Evolutionary conservation across 2,113 vertebrate species (phyloP).

Genomic region (Xiphias gladius): DNA sequence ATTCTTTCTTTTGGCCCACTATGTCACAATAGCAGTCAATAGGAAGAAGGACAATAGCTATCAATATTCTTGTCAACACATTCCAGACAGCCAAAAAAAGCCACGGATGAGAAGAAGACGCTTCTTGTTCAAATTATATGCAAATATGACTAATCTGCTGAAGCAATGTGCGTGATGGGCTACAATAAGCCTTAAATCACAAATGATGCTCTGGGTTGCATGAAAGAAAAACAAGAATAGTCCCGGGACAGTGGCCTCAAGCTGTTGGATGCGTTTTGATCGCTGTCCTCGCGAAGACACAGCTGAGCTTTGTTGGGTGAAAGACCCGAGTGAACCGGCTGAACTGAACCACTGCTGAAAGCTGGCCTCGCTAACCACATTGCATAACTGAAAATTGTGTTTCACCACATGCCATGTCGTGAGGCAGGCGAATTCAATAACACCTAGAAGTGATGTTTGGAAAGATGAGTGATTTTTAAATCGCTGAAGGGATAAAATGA

Average conservation of each 20-base stretch:
- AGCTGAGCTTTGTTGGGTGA: constrained; percentile 3
- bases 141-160: constrained; percentile 36
- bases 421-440: constrained; percentile 13
- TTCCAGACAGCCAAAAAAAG: constrained; percentile 3
- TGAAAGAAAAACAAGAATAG: constrained; percentile 56
- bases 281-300: constrained; percentile 26
- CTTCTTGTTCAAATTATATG: constrained; percentile 56
- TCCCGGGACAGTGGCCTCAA: constrained; percentile 32
- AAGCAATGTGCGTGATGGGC: constrained; percentile 45
- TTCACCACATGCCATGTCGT: constrained; percentile 7
- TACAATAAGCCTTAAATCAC: constrained; percentile 40
- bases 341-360: constrained; percentile 28
- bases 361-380: neutral
- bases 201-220: constrained; percentile 37
- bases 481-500: neutral
- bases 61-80: constrained; percentile 47
- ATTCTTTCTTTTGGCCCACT: neutral
- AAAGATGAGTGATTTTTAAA: constrained; percentile 6
- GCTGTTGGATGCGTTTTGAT: constrained; percentile 34
- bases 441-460: constrained; percentile 15
- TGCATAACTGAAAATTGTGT: neutral
- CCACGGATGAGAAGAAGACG: neutral
- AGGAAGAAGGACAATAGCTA: constrained; percentile 10
- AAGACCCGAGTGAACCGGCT: constrained; percentile 45
- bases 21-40: neutral